Evolutionary conservation across 2,113 vertebrate species (phyloP).

Genomic region (Dasyurus viverrinus): DNA sequence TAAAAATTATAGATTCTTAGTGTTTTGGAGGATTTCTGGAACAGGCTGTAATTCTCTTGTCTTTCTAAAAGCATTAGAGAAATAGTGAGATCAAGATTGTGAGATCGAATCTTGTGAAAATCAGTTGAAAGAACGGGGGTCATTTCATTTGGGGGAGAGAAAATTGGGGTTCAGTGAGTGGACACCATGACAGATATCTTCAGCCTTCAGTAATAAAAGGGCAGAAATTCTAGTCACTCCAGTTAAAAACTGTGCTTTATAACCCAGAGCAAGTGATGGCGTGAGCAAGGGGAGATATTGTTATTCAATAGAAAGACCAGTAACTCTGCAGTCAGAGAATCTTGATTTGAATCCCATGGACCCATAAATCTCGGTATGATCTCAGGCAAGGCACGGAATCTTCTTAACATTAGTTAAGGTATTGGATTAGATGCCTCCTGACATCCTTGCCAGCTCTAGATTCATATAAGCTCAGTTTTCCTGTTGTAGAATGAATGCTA

Average conservation of each 20-base stretch:
- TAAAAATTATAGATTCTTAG: neutral
- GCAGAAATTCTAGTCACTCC: neutral
- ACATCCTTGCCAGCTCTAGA: neutral
- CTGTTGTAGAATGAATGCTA: neutral
- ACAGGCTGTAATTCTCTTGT: neutral
- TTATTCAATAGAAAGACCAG: neutral
- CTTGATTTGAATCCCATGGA: neutral
- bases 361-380: neutral
- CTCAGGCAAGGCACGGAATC: neutral
- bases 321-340: neutral
- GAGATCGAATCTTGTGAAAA: neutral
- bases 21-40: neutral
- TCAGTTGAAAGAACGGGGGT: neutral
- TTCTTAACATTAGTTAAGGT: neutral
- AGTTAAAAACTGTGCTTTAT: neutral
- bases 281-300: neutral
- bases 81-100: neutral
- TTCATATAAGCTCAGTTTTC: neutral
- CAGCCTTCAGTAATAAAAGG: neutral
- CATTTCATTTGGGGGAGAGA: neutral
- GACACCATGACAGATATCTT: neutral
- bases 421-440: neutral
- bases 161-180: neutral
- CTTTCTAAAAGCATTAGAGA: neutral
- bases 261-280: too few relatives aligned